These are phyloP conservation scores for Sorex maritimensis DNA, from an alignment of 2,797 vertebrate genomes.

Conservation along the genomic window DNA sequence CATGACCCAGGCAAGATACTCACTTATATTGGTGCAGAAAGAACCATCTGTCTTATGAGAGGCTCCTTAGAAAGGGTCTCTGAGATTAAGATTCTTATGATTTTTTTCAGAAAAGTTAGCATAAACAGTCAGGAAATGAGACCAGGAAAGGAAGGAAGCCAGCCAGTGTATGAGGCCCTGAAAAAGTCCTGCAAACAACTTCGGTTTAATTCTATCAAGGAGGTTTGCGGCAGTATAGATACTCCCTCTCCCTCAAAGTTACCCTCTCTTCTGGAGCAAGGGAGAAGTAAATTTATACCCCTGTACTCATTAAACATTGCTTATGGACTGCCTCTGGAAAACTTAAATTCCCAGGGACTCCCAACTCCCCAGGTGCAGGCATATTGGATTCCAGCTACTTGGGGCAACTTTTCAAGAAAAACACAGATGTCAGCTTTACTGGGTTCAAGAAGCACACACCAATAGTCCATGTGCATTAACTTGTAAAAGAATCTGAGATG, in stretches of 20 bases:
- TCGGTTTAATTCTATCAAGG: background rate
- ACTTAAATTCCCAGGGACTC: background rate
- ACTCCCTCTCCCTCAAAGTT: background rate
- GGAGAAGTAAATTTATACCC: background rate
- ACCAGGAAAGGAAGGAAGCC: slow-evolving; percentile 33
- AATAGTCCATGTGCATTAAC: background rate
- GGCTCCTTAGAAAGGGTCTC: background rate
- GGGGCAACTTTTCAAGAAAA: slow-evolving; percentile 10
- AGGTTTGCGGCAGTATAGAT: background rate
- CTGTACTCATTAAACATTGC: background rate
- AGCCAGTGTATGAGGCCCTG: background rate
- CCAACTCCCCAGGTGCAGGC: background rate
- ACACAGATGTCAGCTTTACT: background rate
- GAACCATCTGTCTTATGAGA: background rate
- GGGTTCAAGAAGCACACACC: background rate
- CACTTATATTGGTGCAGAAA: background rate
- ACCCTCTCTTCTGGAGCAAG: background rate
- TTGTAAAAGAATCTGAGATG: background rate
- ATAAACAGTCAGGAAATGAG: background rate
- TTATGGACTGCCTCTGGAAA: background rate
- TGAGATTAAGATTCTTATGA: background rate
- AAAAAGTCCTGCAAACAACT: background rate
- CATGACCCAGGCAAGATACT: background rate
- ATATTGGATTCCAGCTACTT: background rate
- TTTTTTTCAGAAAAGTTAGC: background rate